Evolutionary conservation across 2,797 vertebrate species (phyloP).

Genomic region (Hirundo rustica): DNA sequence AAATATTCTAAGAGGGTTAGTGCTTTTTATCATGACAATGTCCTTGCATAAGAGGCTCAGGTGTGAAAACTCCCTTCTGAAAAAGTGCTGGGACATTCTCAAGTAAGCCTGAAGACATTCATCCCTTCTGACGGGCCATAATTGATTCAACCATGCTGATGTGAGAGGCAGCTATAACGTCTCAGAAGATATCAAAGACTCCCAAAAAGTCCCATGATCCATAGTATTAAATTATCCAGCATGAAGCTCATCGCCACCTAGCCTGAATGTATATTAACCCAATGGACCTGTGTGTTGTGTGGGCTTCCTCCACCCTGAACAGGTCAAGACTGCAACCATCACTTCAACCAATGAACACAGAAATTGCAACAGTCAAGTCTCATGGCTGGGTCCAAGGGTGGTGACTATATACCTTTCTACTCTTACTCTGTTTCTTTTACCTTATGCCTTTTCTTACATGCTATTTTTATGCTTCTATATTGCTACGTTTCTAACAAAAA

Average conservation of each 20-base stretch:
- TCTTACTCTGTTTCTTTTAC: not conserved
- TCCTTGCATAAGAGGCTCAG: not conserved
- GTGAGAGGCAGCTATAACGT: not conserved
- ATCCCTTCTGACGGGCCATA: not conserved
- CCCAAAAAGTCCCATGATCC: no score
- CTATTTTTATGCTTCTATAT: not conserved
- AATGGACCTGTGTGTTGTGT: not conserved
- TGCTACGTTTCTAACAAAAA: not conserved
- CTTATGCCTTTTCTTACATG: not conserved
- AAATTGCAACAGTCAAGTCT: not conserved
- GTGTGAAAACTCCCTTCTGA: not conserved
- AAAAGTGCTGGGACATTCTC: not conserved
- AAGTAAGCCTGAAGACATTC: not conserved
- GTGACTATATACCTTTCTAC: not conserved
- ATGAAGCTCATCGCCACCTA: not conserved
- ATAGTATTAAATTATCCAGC: not conserved
- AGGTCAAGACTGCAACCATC: not conserved
- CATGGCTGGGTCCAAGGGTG: not conserved
- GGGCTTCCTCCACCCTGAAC: rapidly evolving
- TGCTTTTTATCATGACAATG: not conserved
- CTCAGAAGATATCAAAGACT: not conserved
- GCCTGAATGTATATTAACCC: not conserved
- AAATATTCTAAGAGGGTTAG: not conserved
- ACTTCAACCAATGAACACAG: rapidly evolving
- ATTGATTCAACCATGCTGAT: not conserved